Evolutionary conservation across 2,797 vertebrate genomes (phyloP), one percentile per base, ranked within the genome.

Genomic region (Clarias fuscus): DNA sequence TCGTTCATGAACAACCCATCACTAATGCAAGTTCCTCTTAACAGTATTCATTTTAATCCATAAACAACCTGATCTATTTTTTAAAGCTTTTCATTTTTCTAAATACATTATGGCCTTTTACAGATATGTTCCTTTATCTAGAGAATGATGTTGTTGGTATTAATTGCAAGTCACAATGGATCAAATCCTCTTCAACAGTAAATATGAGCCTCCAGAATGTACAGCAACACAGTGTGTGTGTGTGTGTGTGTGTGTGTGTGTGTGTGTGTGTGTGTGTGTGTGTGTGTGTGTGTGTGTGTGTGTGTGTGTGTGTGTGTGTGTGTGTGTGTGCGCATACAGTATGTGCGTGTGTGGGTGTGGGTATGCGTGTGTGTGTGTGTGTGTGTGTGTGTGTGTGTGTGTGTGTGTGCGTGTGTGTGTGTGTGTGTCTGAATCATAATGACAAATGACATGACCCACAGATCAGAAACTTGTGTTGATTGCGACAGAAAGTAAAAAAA

Each of bases 31-130:
- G 2, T 76, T 58, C 30, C n/a, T 58, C 48, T 56, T 56, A 76
- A 56, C 7, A 24, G 77, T 61, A 79, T 82, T 86, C 70, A 67
- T 71, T 80, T 70, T 67, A 65, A 85, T 84, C 78, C 76, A 53
- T 86, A 61, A 78, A 82, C 67, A 83, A 17, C 8, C 53, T 20
- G 11, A 18, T 68, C 24, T 65, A 59, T 72, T 40, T 79, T 37
- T 80, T 24, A 64, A 65, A 83, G 48, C 70, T 76, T 7, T 64
- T 53, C 6, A 53, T 89, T 87, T 43, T 62, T 71, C 72, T 33
- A 71, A 77, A 62, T 67, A 13, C 64, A 59, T 67, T 53, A 15
- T 30, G 11, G 72, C 56, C 11, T 82, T 80, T 86, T 58, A 59
- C 14, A 48, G 6, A 67, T 15, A 65, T 22, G 1, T 24, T 30